Evolutionary conservation across 1,140 invertebrate genomes (phyloP).

Genomic region (Lucilia sericata): DNA sequence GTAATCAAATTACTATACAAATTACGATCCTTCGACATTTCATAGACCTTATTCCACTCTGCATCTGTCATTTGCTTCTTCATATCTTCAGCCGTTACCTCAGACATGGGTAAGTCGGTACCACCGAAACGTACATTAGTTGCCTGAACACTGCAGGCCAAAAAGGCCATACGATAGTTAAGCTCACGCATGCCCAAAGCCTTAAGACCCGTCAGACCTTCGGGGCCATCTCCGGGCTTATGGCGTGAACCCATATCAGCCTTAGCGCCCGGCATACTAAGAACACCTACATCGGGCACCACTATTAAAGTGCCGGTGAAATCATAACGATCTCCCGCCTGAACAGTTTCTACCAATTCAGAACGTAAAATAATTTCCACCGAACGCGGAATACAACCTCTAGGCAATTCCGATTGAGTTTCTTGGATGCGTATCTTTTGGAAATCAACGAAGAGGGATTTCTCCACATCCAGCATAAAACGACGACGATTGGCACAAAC

Average conservation of each 20-base stretch:
- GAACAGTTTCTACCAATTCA: constrained; percentile 96
- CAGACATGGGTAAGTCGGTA: constrained; percentile 80
- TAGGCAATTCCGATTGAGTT: constrained; percentile 95
- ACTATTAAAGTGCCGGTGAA: constrained; percentile 98
- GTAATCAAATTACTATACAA: constrained; percentile 92
- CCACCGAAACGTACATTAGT: constrained; percentile 89
- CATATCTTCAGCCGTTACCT: constrained; percentile 90
- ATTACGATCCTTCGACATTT: constrained; percentile 96
- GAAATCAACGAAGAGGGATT: constrained; percentile 97
- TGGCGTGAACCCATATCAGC: constrained; percentile 85
- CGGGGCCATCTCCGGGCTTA: constrained; percentile 80
- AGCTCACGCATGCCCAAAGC: constrained; percentile 95
- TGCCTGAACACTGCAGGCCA: constrained; percentile 91
- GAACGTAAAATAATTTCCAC: constrained; percentile 96
- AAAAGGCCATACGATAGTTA: constrained; percentile 94
- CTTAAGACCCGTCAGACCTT: constrained; percentile 93
- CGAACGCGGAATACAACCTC: constrained; percentile 96
- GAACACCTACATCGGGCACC: constrained; percentile 92
- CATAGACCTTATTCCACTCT: constrained; percentile 96
- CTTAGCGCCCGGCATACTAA: constrained; percentile 88
- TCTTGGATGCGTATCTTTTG: constrained; percentile 99
- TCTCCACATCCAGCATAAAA: constrained; percentile 93
- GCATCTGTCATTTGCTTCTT: constrained; percentile 94
- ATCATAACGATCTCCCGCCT: constrained; percentile 90
- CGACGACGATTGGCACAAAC: constrained; percentile 92